Base-by-base conservation (phyloP, 2,113 vertebrate genomes). In the Myrmecophaga tridactyla region DNA sequence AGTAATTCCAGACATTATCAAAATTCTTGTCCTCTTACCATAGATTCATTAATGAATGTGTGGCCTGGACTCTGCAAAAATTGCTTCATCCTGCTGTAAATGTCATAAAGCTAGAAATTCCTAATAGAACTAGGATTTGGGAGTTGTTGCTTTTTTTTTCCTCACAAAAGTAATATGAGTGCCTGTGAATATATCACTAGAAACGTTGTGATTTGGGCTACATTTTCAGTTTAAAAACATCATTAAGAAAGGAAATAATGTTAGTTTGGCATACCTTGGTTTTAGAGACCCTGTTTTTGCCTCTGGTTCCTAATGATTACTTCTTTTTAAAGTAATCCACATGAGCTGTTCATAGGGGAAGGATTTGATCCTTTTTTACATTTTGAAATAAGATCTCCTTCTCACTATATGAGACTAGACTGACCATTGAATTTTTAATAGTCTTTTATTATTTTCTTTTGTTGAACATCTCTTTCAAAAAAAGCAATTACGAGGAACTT, bases 161-260 rank as follows among this genome's bases (percentile, higher is more conserved):
- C 23, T 15, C 8, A 25, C 6, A 25, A 36, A 41, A 51, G 51
- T 77, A 15, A 7, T 10, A 7, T 0, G 1, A 63, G 43, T 63
- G 14, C 58, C 31, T 72, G 8, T 0, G 62, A 58, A 41, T 43
- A 62, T 21, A 6, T 63, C 56, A 58, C 51, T 80, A 29, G 70
- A 21, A 0, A 0, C 31, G 11, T 0, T 8, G 0, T 13, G 43
- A 36, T 46, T 80, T 76, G 13, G 23, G 39, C 6, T 56, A 18
- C 2, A 3, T 15, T 17, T 4, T 80, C 21, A 25, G 53, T 10
- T 51, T 51, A 51, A 58, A 2, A 39, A 20, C 6, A 25, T 25
- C 58, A n/a, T 17, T 5, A 18, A 14, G 23, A 53, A 6, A 81
- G 48, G 2, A 69, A 29, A 0, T 13, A 7, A 10, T 2, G 5